A percentile compares a stretch with the other conserved stretches of the same genome.
phyloP scores from a whole-genome alignment of 2,888 invertebrate genomes.

The Hypsopygia costalis region DNA sequence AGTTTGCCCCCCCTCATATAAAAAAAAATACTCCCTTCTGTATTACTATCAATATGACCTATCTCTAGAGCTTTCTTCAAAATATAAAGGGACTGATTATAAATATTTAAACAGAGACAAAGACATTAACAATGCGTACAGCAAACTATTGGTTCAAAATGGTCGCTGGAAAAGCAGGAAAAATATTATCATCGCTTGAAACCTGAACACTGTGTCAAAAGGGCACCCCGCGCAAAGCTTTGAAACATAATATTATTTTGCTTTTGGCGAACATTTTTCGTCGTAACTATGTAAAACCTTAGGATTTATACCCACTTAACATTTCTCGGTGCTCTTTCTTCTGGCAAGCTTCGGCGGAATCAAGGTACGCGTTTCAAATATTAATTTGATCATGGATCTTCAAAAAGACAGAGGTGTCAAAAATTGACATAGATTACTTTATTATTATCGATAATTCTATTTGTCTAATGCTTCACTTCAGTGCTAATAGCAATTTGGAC shows the following conservation, averaged over 20 bases:
- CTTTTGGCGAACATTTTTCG: conserved; percentile 19
- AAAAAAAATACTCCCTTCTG: too few species aligned
- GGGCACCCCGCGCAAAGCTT: conserved; percentile 17
- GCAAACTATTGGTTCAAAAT: not conserved
- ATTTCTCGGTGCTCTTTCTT: conserved; percentile 21
- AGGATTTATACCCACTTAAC: conserved; percentile 22
- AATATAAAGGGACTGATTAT: too few species aligned
- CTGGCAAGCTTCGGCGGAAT: conserved; percentile 26
- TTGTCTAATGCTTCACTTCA: too few species aligned
- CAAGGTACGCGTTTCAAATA: conserved; percentile 42
- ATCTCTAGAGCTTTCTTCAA: too few species aligned
- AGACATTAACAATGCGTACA: too few species aligned
- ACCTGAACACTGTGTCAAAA: conserved; percentile 15
- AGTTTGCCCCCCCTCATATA: too few species aligned
- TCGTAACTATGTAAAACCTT: conserved; percentile 22
- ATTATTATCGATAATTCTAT: too few species aligned
- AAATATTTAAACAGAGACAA: too few species aligned
- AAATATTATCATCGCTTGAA: not conserved
- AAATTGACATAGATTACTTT: too few species aligned
- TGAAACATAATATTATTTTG: conserved; percentile 20
- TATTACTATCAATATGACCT: too few species aligned
- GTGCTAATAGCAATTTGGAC: too few species aligned
- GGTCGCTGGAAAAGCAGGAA: not conserved
- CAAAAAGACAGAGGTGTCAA: conserved; percentile 17
- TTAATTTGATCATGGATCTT: conserved; percentile 31